These are phyloP conservation scores for Odontocolon sp. DNA, from an alignment of 2,888 invertebrate genomes.

Conservation along the genomic window DNA sequence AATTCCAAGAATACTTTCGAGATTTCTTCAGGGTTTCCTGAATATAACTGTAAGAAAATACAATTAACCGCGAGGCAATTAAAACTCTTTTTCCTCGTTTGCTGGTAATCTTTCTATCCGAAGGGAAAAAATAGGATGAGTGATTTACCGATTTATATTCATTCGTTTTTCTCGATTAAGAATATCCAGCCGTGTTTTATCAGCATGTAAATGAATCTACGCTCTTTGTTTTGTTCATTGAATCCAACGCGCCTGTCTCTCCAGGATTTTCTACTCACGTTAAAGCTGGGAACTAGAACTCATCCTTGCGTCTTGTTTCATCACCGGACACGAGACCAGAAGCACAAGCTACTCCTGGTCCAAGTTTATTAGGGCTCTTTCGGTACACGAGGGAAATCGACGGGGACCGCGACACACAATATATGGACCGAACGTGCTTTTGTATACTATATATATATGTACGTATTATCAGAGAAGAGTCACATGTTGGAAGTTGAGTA, in stretches of 20 bases:
- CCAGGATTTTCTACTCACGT: background rate
- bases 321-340: constrained; percentile 24
- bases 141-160: background rate
- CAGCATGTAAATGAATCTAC: constrained; percentile 53
- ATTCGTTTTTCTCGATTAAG: too few species aligned
- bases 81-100: constrained; percentile 14
- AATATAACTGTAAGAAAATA: background rate
- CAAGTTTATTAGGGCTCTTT: constrained; percentile 63
- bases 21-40: background rate
- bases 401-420: constrained; percentile 38
- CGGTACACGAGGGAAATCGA: constrained; percentile 65
- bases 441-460: background rate
- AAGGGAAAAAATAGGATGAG: background rate
- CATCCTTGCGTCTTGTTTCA: constrained; percentile 19
- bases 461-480: background rate
- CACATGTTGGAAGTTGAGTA: background rate
- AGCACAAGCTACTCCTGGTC: constrained; percentile 45
- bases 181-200: too few species aligned
- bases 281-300: constrained; percentile 1
- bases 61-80: constrained; percentile 24
- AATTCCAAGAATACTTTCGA: too few species aligned
- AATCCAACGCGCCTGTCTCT: constrained; percentile 1
- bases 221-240: constrained; percentile 3
- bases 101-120: background rate
- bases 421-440: constrained; percentile 43